Conservation (phyloP, 2,113 vertebrate genomes). For the Tyrannus savana region DNA sequence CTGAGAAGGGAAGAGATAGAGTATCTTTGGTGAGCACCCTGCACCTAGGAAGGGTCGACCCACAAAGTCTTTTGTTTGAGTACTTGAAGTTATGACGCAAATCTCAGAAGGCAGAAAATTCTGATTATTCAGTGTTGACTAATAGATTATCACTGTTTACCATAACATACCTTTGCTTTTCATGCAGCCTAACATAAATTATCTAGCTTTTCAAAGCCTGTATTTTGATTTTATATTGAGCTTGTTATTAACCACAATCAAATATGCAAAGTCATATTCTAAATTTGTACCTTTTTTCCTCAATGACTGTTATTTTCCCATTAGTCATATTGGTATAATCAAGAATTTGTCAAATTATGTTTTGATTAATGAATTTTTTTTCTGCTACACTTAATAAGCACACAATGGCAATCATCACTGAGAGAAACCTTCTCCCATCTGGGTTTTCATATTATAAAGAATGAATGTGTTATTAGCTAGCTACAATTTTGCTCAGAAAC, state of each 20-base stretch:
- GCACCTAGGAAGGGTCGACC: not conserved
- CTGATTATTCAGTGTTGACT: conserved; percentile 16
- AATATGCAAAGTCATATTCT: conserved; percentile 41
- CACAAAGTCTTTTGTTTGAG: not conserved
- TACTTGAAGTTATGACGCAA: not conserved
- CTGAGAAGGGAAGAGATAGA: not conserved
- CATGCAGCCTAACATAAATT: conserved; percentile 8
- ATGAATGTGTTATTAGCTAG: conserved; percentile 21
- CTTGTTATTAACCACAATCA: conserved; percentile 49
- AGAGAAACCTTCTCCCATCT: conserved; percentile 2
- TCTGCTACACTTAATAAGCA: conserved; percentile 8
- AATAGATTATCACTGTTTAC: conserved; percentile 4
- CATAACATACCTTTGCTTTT: not conserved
- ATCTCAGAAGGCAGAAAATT: conserved; percentile 1
- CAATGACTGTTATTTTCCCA: conserved; percentile 52
- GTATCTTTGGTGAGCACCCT: not conserved
- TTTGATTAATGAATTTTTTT: conserved; percentile 48
- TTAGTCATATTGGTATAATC: conserved; percentile 46
- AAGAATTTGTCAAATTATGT: conserved; percentile 53
- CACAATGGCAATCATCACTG: not conserved
- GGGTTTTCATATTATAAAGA: conserved; percentile 4
- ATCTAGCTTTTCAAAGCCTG: conserved; percentile 5
- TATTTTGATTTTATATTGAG: conserved; percentile 58
- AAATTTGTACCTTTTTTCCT: conserved; percentile 50
- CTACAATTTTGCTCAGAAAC: conserved; percentile 26